Evolutionary conservation across 2,888 invertebrate genomes (phyloP).

Genomic region (Cheilosia urbana): DNA sequence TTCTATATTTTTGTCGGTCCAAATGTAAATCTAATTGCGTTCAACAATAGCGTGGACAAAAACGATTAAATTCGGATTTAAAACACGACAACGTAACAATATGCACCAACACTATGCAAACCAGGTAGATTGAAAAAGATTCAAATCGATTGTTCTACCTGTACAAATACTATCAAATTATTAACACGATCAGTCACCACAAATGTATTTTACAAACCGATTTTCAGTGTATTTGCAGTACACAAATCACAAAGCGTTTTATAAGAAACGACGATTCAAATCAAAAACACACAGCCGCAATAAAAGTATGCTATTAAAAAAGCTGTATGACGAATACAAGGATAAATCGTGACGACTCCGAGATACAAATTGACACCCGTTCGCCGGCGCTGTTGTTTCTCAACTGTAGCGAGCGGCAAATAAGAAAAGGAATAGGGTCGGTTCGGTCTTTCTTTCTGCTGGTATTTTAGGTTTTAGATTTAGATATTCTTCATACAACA

Average conservation of each 20-base stretch:
- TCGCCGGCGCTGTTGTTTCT: constrained; percentile 32
- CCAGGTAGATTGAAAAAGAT: constrained; percentile 36
- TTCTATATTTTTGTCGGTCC: not conserved
- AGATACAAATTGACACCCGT: constrained; percentile 22
- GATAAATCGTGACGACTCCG: constrained; percentile 18
- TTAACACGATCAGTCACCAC: constrained; percentile 42
- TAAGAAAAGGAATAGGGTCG: not conserved
- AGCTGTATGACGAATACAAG: constrained; percentile 29
- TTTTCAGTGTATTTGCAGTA: constrained; percentile 52
- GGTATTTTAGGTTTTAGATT: constrained; percentile 1
- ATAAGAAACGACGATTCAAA: constrained; percentile 24
- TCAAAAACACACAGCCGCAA: constrained; percentile 18
- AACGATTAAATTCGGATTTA: constrained; percentile 30
- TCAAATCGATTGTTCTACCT: constrained; percentile 54
- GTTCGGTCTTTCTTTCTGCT: not conserved
- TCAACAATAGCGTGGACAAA: not conserved
- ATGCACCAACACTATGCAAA: constrained; percentile 28
- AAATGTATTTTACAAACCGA: constrained; percentile 39
- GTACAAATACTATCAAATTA: constrained; percentile 41
- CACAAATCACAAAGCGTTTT: not conserved
- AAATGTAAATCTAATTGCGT: not conserved
- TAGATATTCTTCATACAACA: not conserved
- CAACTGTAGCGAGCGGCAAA: constrained; percentile 43
- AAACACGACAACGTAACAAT: constrained; percentile 38
- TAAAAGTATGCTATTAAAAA: constrained; percentile 28